A percentile compares a stretch with the other conserved stretches of the same genome.
phyloP scores from a whole-genome alignment of 2,888 invertebrate species.

The Dyspetes luteomarginatus region DNA sequence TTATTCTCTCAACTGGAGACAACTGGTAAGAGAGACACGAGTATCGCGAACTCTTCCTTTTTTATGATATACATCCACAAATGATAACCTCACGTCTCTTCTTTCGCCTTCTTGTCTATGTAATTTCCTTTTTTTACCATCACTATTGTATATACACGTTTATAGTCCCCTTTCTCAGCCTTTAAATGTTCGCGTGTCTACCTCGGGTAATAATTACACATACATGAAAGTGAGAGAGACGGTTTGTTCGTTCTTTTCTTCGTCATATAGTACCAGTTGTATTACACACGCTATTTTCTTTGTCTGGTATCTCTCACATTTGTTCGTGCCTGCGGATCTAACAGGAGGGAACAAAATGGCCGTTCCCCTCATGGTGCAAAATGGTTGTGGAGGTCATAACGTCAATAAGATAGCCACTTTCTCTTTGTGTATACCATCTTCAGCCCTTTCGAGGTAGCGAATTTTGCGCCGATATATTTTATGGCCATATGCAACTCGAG shows the following conservation, averaged over 20 bases:
- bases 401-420: slow-evolving; percentile 37
- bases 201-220: background rate
- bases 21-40: slow-evolving; percentile 38
- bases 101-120: slow-evolving; percentile 12
- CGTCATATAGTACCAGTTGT: slow-evolving; percentile 57
- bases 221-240: slow-evolving; percentile 50
- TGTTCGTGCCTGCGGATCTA: slow-evolving; percentile 42
- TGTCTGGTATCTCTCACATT: slow-evolving; percentile 57
- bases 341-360: slow-evolving; percentile 11
- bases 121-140: slow-evolving; percentile 45
- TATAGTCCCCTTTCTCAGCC: slow-evolving; percentile 4
- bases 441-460: slow-evolving; percentile 17
- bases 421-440: slow-evolving; percentile 7
- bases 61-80: slow-evolving; percentile 29
- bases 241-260: slow-evolving; percentile 28
- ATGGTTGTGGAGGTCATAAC: slow-evolving; percentile 12
- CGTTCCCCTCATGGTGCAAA: background rate
- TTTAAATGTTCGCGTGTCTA: slow-evolving; percentile 1
- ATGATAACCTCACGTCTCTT: slow-evolving; percentile 42
- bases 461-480: background rate
- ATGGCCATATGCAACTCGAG: slow-evolving; percentile 36
- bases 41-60: slow-evolving; percentile 31
- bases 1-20: slow-evolving; percentile 16
- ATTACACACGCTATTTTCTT: slow-evolving; percentile 66
- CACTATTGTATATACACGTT: slow-evolving; percentile 56